A percentile compares a stretch with the other conserved stretches of the same genome.
phyloP scores from a whole-genome alignment of 2,888 invertebrate genomes.

The Drosophila tripunctata region DNA sequence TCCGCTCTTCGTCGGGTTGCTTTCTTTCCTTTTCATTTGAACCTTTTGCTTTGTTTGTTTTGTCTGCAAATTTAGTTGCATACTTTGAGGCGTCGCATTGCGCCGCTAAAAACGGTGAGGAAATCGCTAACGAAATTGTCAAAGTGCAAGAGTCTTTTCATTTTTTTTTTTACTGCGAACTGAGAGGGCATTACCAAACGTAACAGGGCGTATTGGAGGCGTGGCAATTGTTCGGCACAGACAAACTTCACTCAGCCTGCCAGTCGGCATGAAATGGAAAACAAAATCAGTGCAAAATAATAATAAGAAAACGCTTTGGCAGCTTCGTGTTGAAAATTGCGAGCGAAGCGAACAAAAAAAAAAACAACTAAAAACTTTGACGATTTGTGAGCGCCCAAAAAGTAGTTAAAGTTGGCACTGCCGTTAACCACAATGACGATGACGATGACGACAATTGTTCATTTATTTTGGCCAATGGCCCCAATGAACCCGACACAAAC shows the following conservation, averaged over 20 bases:
- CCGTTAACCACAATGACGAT: conserved; percentile 38
- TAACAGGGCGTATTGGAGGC: conserved; percentile 13
- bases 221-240: conserved; percentile 44
- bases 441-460: conserved; percentile 52
- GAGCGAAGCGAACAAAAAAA: conserved; percentile 23
- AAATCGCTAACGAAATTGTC: conserved; percentile 46
- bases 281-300: conserved; percentile 33
- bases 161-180: too few relatives aligned
- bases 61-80: conserved; percentile 47
- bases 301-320: conserved; percentile 53
- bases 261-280: not conserved
- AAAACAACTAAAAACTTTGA: conserved; percentile 44
- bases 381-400: conserved; percentile 68
- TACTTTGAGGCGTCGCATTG: conserved; percentile 50
- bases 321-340: conserved; percentile 75
- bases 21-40: not conserved
- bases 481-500: conserved; percentile 30
- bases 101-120: conserved; percentile 29
- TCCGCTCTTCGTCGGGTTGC: not conserved
- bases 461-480: conserved; percentile 54
- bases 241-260: conserved; percentile 40
- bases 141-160: conserved; percentile 27
- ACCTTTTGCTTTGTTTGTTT: conserved; percentile 10
- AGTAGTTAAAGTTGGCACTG: conserved; percentile 63
- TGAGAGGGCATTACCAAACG: too few relatives aligned